Evolutionary conservation across 2,888 invertebrate species (phyloP), one percentile per base, ranked within the genome.

Genomic region (Stenichneumon culpator): DNA sequence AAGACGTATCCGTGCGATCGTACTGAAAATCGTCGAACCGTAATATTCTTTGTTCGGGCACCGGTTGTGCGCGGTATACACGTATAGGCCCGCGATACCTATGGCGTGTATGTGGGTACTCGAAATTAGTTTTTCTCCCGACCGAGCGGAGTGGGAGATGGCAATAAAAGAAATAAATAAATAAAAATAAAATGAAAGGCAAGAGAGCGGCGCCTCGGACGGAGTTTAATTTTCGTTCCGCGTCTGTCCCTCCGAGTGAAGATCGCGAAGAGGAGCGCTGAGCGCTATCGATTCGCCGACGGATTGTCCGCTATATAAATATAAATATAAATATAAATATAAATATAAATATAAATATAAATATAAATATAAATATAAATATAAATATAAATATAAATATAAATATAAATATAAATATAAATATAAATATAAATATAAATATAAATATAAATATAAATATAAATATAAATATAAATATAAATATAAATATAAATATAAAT

Each of bases 41-140:
- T 85, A 80, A 85, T 85, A 79, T 77, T 82, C 85, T 85, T 85
- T 85, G 85, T 85, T 85, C 82, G 85, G 79, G 82, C 79, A 82
- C 79, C 82, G 77, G 79, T 79, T 77, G 67, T 72, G 75, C 79
- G 75, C 75, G 74, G 78, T 68, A 50, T 80, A 57, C 68, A 60
- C 57, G 36, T 54, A 60, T 57, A 75, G 52, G 28, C 5, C 11
- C 52, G 63, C 22, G 47, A 79, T 57, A 52, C 52, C n/a, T 39
- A 22, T 54, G 16, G 36, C 28, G 28, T 44, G 39, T 73, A 60
- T 74, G 25, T 57, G 67, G 36, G 70, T 54, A 65, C 67, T 50
- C 28, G 77, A 78, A 74, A 82, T 75, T 79, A 79, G 82, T 84
- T 84, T 82, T 82, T 70, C 70, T 36, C 63, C 52, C 79, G 70